Evolutionary conservation across 2,797 vertebrate species (phyloP), one percentile per base, ranked within the genome.

Genomic region (Pyrocephalus nanus): DNA sequence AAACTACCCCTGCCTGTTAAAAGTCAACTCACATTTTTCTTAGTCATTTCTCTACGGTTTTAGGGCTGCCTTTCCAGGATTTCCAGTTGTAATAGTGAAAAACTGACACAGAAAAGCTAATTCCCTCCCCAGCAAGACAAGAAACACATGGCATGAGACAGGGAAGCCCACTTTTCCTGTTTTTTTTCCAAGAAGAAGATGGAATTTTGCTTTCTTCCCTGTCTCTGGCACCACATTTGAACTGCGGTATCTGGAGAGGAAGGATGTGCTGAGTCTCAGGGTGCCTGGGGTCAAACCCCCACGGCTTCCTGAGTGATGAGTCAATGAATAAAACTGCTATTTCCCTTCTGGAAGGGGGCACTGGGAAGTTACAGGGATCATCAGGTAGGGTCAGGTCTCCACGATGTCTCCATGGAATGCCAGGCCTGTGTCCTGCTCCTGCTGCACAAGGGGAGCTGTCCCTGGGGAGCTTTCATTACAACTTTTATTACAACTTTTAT

Each of bases 121-220:
- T 77, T 58, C 45, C 55, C 40, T 60, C 48, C 47, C 42, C 61
- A 85, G 51, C 55, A 43, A 75, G 82, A 69, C n/a, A 54, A 88
- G 86, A 65, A 74, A 23, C 7, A 25, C 38, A 22, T 11, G 17
- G 16, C 9, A 26, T 5, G 8, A 74, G 32, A 29, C 3, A 77
- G 86, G 71, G 71, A 82, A 96, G 27, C 12, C 47, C 50, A 47
- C 16, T 73, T 60, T 94, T 96, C 82, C 90, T 93, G 91, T 83
- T 92, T 92, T 88, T 87, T 74, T 42, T n/a, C n/a, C 13, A 30
- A 29, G 58, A 42, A 91, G 84, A 75, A 36, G 67, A 47, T 82
- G 77, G 71, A 64, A 58, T 86, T 87, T 58, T 91, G 58, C 73
- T 70, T 32, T 81, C 82, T 53, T 42, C 26, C 36, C 62, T 22